Evolutionary conservation across 1,140 invertebrate genomes (phyloP), one percentile per base, ranked within the genome.

Genomic region (Chymomyza costata): DNA sequence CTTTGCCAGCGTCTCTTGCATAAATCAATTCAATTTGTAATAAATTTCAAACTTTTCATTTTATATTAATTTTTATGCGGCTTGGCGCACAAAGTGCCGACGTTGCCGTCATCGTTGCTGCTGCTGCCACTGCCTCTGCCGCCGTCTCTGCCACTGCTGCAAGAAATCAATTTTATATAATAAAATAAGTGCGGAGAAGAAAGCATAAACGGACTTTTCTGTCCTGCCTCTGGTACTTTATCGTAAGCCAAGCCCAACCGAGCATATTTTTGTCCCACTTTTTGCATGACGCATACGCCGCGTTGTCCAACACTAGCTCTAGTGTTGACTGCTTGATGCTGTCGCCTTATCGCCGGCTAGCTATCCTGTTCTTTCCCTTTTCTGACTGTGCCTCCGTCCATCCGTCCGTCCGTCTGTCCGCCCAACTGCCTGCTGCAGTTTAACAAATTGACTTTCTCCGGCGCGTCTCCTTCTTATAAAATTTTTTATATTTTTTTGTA

Each of bases 41-140:
- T 80, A 78, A 78, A 78, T 78, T 78, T 80, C 73, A 78, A 78
- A 78, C 73, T 78, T 78, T 78, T 78, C 73, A 80, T 78, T 78
- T 78, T 80, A 80, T 78, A 78, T 78, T 78, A 78, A 78, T 78
- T 80, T 71, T 71, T 69, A 78, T 71, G 73, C 16, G 35, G 35
- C 14, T 38, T 38, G 35, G 55, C n/a, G n/a, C 60, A 65, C 46
- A 62, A 73, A 78, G 59, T 62, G 34, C 48, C 49, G 60, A 41
- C 57, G 41, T 46, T 35, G 67, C 30, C 44, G 62, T 18, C 51
- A 45, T 46, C 40, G 41, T 44, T 44, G 6, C 34, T 32, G 16
- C 25, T 34, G 35, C 43, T 41, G n/a, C 38, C 32, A 14, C 8
- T 48, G 16, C 46, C 10, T 31, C 11, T 38, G 21, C 48, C 35